phyloP scores from a whole-genome alignment of 2,113 vertebrate genomes.

The Turdus rufiventris region DNA sequence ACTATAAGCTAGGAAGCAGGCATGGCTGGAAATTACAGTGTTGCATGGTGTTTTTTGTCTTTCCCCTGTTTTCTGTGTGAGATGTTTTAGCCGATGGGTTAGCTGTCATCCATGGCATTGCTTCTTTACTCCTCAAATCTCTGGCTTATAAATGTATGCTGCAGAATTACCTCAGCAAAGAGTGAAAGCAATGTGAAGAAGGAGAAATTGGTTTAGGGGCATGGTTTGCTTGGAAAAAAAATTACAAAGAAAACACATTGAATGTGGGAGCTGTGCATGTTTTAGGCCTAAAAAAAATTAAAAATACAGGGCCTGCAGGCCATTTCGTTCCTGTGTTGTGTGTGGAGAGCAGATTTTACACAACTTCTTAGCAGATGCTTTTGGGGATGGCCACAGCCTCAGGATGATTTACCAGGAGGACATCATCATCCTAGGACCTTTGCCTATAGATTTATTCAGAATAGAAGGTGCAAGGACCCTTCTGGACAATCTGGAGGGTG shows the following conservation, averaged over 20 bases:
- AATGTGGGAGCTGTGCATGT: neutral
- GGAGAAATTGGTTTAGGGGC: constrained; percentile 63
- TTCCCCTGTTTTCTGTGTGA: constrained; percentile 7
- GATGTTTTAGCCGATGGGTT: constrained; percentile 51
- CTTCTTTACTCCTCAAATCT: constrained; percentile 53
- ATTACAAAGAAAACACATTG: neutral
- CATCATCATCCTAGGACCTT: constrained; percentile 57
- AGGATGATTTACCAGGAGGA: constrained; percentile 25
- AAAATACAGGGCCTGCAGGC: constrained; percentile 43
- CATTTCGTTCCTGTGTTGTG: constrained; percentile 44
- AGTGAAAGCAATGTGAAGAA: constrained; percentile 27
- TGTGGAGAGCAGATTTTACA: constrained; percentile 48
- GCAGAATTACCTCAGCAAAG: constrained; percentile 62
- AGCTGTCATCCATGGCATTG: constrained; percentile 49
- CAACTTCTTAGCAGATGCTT: constrained; percentile 21
- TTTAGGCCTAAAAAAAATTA: neutral
- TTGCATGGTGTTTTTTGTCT: constrained; percentile 10
- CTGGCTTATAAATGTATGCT: constrained; percentile 61
- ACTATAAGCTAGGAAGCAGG: neutral
- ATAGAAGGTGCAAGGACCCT: constrained; percentile 59
- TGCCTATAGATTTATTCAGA: constrained; percentile 65
- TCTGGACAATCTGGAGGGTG: constrained; percentile 55
- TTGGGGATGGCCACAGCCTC: constrained; percentile 16
- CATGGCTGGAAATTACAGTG: constrained; percentile 11
- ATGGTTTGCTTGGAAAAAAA: constrained; percentile 41